Evolutionary conservation across 2,888 invertebrate genomes (phyloP), one percentile per base, ranked within the genome.

Genomic region (Heliconius ismenius): DNA sequence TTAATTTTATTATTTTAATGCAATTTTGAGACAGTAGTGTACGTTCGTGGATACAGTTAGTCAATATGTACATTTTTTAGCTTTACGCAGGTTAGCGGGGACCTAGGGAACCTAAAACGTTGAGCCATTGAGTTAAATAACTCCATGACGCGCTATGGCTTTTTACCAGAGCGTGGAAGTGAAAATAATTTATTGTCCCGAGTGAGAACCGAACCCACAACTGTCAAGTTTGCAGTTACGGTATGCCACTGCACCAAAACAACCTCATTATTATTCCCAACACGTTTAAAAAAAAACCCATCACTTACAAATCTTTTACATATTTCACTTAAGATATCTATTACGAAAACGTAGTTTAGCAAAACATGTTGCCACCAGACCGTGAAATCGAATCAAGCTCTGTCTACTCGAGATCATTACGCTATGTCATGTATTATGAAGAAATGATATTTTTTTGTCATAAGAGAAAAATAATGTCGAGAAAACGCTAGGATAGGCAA

Each of bases 341-440:
- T 74, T 74, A 72, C 26, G 63, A 77, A 75, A 79, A 73, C 58
- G 77, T 77, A 49, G 58, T 65, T 75, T 73, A 75, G 77, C 77
- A 75, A 73, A 78, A 73, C 58, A 75, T 69, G 78, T 36, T 28
- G 63, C 58, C 62, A 73, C 32, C 77, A 77, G 77, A 75, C 79
- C 79, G 77, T 77, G 75, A 79, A 79, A 79, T 79, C 73, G 79
- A 75, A 77, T 75, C 75, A 75, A 77, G 75, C 69, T 67, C 62
- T 79, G 75, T 75, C 77, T 79, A 75, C 78, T 70, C 72, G 73
- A 72, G 74, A 74, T 77, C 65, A 77, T 78, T 68, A 76, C 63
- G 72, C 75, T 63, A 43, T 32, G 67, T 73, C 67, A 73, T 68
- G 73, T 74, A 68, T 60, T 58, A 67, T 73, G 62, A 72, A 39